Base-by-base conservation (phyloP, 2,797 vertebrate genomes). In the Thripadectes ignobilis region DNA sequence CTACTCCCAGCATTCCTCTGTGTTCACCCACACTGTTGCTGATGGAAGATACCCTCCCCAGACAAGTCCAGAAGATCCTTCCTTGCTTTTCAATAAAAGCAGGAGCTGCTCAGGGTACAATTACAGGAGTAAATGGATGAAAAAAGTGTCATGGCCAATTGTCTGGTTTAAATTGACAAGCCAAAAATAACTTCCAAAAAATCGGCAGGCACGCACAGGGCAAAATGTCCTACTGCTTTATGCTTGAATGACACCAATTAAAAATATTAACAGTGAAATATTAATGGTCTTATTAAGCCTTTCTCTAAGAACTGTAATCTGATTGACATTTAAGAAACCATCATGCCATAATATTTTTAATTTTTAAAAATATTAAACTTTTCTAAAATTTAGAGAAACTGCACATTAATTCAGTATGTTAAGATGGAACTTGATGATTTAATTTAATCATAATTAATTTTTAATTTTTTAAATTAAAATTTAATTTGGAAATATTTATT, bases 21-120 rank as follows among this genome's bases (percentile, higher is more conserved):
- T 2, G 1, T 38, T 69, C 72, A 21, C 27, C 29, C 24, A 9
- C 0, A 0, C 62, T 46, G 27, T 5, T 77, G 67, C 38, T 83
- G 32, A 5, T 69, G 85, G 17, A 54, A 54, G 18, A 20, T 30
- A 19, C 21, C 17, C 18, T 67, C 20, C 18, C 49, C 54, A 43
- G 7, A 10, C 24, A 65, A 2, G 15, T 51, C 1, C 14, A 22
- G 39, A 16, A 57, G 7, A 14, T 27, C n/a, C 34, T 52, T 84
- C 38, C 48, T 75, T 29, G 4, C 49, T 46, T 41, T 45, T 19
- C 5, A 46, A 8, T 32, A 49, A 57, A 32, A 51, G 34, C 45
- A 43, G 89, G 79, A 88, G 61, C 91, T 85, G 61, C 58, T 96
- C 57, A 51, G 75, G 46, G 43, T 67, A 3, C 79, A 55, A 1